Evolutionary conservation across 1,140 invertebrate genomes (phyloP).

Genomic region (Chelonus insularis): DNA sequence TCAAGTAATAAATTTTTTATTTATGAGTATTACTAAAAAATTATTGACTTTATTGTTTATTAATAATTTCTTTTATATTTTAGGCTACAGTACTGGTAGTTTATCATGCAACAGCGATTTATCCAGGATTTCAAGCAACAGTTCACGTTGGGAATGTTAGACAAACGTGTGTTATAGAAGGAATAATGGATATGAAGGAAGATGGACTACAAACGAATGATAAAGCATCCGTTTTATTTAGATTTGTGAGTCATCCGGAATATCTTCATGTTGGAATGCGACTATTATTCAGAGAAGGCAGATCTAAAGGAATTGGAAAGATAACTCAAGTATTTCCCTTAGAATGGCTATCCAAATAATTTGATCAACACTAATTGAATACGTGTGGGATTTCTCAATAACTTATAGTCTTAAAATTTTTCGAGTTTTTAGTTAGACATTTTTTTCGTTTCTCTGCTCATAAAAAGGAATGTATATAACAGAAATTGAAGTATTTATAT

Average conservation of each 20-base stretch:
- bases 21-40: too few species aligned
- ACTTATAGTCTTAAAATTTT: too few species aligned
- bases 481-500: too few species aligned
- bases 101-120: constrained; percentile 82
- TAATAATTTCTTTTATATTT: constrained; percentile 47
- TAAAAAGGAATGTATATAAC: too few species aligned
- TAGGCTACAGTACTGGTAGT: constrained; percentile 85
- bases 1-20: too few species aligned
- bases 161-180: constrained; percentile 87
- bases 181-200: constrained; percentile 64
- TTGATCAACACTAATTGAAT: too few species aligned
- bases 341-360: constrained; percentile 43
- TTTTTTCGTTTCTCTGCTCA: too few species aligned
- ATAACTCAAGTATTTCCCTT: constrained; percentile 83
- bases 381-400: too few species aligned
- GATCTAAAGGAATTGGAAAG: constrained; percentile 87
- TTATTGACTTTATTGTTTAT: too few species aligned
- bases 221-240: constrained; percentile 82
- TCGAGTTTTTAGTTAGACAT: too few species aligned
- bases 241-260: constrained; percentile 88
- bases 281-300: constrained; percentile 86
- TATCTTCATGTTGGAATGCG: constrained; percentile 85
- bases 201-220: constrained; percentile 78
- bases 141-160: constrained; percentile 93
- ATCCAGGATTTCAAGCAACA: constrained; percentile 88